A percentile compares a stretch with the other conserved stretches of the same genome.
Conservation (phyloP, 2,888 invertebrate species). For the Mayetiola destructor region DNA sequence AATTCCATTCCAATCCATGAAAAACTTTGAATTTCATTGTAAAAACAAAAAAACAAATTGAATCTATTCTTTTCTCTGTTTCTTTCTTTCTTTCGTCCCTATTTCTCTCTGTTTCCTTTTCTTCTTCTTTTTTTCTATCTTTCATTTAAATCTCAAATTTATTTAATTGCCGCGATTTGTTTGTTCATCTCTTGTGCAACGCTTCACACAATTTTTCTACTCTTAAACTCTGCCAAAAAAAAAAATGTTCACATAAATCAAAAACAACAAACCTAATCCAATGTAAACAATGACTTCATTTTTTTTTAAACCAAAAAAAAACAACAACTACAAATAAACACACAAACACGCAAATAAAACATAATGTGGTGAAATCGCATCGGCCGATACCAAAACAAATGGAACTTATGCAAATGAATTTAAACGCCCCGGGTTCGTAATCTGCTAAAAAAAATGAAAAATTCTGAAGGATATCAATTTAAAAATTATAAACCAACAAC, state of each 20-base stretch:
- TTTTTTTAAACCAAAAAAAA: no score
- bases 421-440: neutral
- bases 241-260: slow-evolving; percentile 1
- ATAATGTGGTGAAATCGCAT: neutral
- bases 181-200: no score
- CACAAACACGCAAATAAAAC: neutral
- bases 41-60: slow-evolving; percentile 3
- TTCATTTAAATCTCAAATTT: slow-evolving; percentile 4
- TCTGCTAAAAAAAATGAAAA: neutral
- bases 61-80: neutral
- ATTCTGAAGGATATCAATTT: neutral
- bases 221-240: neutral
- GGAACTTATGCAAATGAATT: neutral
- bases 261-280: slow-evolving; percentile 2
- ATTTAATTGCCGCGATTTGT: neutral
- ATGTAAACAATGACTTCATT: slow-evolving; percentile 1
- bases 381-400: neutral
- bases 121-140: neutral
- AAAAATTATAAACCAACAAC: slow-evolving; percentile 72
- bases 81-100: neutral
- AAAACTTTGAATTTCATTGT: no score
- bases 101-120: neutral
- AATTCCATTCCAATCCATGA: no score
- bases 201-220: no score
- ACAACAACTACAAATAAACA: neutral